Base-by-base conservation (phyloP, 2,113 vertebrate species). In the Pseudolaguvia tuberculata region DNA sequence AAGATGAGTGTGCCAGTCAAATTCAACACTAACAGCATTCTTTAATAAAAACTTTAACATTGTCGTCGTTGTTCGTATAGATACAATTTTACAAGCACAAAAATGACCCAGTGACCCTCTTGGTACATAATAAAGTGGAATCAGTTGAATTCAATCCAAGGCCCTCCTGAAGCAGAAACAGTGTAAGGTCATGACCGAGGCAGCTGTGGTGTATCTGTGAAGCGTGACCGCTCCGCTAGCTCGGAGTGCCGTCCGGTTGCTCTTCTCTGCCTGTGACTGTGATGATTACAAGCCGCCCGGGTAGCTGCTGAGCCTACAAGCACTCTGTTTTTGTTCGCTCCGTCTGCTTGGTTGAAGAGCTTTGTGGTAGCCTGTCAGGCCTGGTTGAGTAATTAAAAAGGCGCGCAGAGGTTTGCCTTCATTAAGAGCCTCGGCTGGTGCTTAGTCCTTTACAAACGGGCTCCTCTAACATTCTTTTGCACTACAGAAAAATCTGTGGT, bases 331-430 rank as follows among this genome's bases (percentile, higher is more conserved):
- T 89, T 88, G 86, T 83, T 79, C 67, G 17, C 62, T 25, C 20
- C 58, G 59, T 72, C 65, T 55, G 65, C 53, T 68, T 67, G 52
- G 62, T 61, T 78, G 65, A 77, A 82, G 21, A 87, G 89, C 87
- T 88, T 84, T 87, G 80, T 84, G 85, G 80, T 23, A 65, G 86
- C 88, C 87, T 80, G 89, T 91, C 91, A 92, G 88, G 91, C 87
- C 89, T 90, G 88, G 88, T 72, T 89, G 88, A 85, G 87, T 89
- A 88, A 89, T 90, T 89, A 91, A 91, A 91, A 92, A 89, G 88
- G 87, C 89, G 83, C 84, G 84, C 82, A 72, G 87, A 85, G 86
- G 84, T 85, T 86, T 84, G 86, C 80, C 84, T 86, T 90, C 90
- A 87, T 92, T 91, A 89, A 87, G 73, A 81, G 73, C 79, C 61